Evolutionary conservation across 2,888 invertebrate genomes (phyloP), one percentile per base, ranked within the genome.

Genomic region (Azorinus chamasolen): DNA sequence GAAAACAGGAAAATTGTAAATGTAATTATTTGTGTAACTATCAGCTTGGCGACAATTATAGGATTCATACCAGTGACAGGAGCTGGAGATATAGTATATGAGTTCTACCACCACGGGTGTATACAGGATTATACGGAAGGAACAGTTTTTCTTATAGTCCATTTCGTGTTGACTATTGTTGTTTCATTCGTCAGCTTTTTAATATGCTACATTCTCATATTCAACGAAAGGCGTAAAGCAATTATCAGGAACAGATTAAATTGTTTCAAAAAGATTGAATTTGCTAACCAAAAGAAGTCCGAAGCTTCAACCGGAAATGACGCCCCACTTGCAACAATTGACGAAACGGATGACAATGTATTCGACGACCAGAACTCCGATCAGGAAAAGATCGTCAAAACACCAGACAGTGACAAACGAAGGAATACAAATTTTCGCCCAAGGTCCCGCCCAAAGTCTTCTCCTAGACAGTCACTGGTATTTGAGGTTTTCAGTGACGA

Each of bases 71-170:
- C 81, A 1, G 51, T 55, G 2, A 72, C 70, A 0, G 58, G 61
- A 1, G 54, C 74, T 14, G 77, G 71, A 12, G 64, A 59, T 1
- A 61, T 85, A 10, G 43, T 43, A 39, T 85, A 83, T 46, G 78
- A 79, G 10, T 79, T 78, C 24, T 83, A 71, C 37, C 85, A 85
- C 39, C 76, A 79, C 16, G 79, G 83, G 4, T 83, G 85, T 58
- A 70, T 74, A 50, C 54, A 79, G 22, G 54, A 78, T 45, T 78
- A 79, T 25, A 50, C 51, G 22, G 45, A 53, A 14, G 65, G 62
- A 16, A 57, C 72, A 2, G 45, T 58, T 1, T 78, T 82, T 54
- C 62, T 80, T 16, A 53, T 68, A 10, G 48, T 83, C 6, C 63
- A 83, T 48, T 76, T 83, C 39, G n/a, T 70, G 8, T 50, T 79